These are phyloP conservation scores for Porites evermanni DNA, from an alignment of 92 coral and sea anemone species.

Conservation along the genomic window DNA sequence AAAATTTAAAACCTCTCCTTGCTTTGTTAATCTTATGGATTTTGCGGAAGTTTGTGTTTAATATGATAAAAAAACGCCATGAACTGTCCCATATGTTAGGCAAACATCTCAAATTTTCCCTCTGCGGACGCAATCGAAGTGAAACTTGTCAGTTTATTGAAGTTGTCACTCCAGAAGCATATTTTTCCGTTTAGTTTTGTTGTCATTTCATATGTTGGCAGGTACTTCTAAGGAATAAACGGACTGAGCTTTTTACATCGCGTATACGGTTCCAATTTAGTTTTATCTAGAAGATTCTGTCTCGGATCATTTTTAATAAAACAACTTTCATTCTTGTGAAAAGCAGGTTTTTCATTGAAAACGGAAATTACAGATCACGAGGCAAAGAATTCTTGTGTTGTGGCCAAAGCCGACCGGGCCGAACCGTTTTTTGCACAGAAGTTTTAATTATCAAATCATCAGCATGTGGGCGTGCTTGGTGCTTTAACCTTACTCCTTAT, in stretches of 20 bases:
- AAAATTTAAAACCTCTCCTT: background rate
- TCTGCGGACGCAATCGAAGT: background rate
- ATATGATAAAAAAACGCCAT: slow-evolving; percentile 20
- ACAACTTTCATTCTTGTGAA: background rate
- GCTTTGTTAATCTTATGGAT: background rate
- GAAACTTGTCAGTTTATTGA: slow-evolving; percentile 10
- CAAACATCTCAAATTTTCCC: slow-evolving; percentile 1
- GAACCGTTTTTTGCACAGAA: background rate
- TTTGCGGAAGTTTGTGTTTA: slow-evolving; percentile 36
- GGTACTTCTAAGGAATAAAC: background rate
- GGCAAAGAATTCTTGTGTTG: background rate
- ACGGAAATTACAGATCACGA: background rate
- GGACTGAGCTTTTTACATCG: background rate
- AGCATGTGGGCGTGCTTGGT: no score
- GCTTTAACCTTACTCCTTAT: no score
- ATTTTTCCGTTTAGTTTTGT: background rate
- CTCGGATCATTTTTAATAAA: background rate
- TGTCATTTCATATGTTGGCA: background rate
- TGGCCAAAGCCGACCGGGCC: background rate
- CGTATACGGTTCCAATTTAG: background rate
- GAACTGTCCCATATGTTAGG: slow-evolving; percentile 9
- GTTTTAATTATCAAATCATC: background rate
- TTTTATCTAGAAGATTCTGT: background rate
- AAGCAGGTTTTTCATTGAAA: background rate
- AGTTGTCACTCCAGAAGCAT: background rate